phyloP scores from a whole-genome alignment of 2,797 vertebrate genomes.

The Cercopithecus hamlyni region DNA sequence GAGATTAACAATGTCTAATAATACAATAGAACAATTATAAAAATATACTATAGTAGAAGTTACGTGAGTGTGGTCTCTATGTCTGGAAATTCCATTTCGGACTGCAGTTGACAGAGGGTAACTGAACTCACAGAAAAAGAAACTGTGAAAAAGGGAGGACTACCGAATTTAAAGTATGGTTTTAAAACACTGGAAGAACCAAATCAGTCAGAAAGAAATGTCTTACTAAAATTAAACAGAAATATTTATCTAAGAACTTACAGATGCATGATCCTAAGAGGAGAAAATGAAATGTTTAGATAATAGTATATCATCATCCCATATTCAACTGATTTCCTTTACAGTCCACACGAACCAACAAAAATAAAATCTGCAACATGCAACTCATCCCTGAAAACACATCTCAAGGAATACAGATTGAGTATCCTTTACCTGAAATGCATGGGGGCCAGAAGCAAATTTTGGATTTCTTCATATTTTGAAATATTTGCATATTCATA shows the following conservation, averaged over 20 bases:
- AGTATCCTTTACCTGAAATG: neutral
- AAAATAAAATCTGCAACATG: neutral
- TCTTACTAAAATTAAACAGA: constrained; percentile 17
- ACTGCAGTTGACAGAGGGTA: neutral
- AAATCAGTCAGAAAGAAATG: neutral
- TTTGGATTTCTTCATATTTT: neutral
- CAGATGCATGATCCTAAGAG: neutral
- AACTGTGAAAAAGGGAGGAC: neutral
- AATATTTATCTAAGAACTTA: neutral
- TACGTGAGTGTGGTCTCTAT: neutral
- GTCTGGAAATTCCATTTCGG: neutral
- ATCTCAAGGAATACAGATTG: neutral
- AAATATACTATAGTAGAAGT: neutral
- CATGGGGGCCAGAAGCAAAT: neutral
- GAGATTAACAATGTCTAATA: neutral
- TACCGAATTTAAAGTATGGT: neutral
- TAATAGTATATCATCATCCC: neutral
- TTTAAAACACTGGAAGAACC: constrained; percentile 4
- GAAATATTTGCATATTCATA: neutral
- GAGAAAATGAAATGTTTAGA: neutral
- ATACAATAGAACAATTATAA: neutral
- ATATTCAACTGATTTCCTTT: neutral
- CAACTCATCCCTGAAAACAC: neutral
- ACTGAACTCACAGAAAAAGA: neutral
- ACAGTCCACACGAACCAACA: neutral